Conservation (phyloP, 1,140 invertebrate genomes). For the Ceratina japonica region DNA sequence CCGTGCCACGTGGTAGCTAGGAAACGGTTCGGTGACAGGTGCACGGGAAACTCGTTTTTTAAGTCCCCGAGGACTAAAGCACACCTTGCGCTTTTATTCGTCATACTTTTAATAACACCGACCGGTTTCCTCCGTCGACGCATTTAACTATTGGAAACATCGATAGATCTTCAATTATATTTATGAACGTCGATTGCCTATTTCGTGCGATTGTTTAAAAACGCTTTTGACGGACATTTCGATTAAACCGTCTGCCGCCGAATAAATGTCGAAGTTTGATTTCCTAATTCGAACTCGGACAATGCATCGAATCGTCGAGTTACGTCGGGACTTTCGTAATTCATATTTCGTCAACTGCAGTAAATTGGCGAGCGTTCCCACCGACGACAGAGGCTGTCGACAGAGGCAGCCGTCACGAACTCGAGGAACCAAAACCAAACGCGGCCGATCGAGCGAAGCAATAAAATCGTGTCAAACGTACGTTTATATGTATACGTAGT, state of each 20-base stretch:
- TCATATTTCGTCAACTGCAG: no score
- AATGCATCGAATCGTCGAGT: not conserved
- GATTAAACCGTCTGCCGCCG: no score
- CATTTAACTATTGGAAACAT: no score
- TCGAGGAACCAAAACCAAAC: not conserved
- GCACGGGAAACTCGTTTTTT: conserved; percentile 28
- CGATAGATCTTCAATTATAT: no score
- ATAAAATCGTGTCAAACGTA: no score
- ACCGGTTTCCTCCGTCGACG: not conserved
- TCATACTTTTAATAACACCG: not conserved
- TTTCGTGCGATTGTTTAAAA: no score
- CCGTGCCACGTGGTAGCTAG: conserved; percentile 24
- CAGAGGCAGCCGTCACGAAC: not conserved
- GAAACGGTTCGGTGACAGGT: conserved; percentile 35
- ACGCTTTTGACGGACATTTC: no score
- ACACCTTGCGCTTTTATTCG: not conserved
- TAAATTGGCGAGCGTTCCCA: no score
- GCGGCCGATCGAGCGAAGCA: no score
- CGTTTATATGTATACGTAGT: no score
- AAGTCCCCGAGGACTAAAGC: conserved; percentile 4
- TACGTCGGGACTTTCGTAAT: not conserved
- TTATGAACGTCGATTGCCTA: no score
- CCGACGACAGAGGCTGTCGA: not conserved
- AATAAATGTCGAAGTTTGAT: not conserved
- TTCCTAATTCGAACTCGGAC: no score